Evolutionary conservation across 1,140 invertebrate genomes (phyloP).

Genomic region (Eumaeus atala): DNA sequence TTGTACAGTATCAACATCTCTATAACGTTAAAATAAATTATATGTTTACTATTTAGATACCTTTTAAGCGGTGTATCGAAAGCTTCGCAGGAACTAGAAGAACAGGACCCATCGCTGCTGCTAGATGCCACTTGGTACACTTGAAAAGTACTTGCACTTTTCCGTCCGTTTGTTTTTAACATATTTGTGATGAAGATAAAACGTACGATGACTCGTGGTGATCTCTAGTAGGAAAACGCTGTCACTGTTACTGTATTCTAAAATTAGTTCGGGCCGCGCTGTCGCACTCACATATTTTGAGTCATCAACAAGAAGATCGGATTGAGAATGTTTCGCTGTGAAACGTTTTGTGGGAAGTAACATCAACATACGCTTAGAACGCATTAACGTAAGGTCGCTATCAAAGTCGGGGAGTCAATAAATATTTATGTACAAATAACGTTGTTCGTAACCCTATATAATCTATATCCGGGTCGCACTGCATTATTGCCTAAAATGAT

Average conservation of each 20-base stretch:
- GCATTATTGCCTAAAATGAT: too few relatives aligned
- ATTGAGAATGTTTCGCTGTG: not conserved
- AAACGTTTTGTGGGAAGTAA: not conserved
- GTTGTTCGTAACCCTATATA: too few relatives aligned
- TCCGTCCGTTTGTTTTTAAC: conserved; percentile 33
- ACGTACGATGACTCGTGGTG: not conserved
- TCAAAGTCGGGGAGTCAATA: too few relatives aligned
- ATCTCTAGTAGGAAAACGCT: conserved; percentile 28
- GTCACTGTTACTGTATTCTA: conserved; percentile 51
- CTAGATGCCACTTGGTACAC: conserved; percentile 40
- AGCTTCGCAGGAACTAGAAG: conserved; percentile 40
- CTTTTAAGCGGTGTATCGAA: conserved; percentile 50
- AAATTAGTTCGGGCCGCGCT: conserved; percentile 35
- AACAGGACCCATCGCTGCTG: conserved; percentile 45
- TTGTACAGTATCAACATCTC: too few relatives aligned
- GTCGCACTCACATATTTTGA: conserved; percentile 29
- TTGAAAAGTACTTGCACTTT: conserved; percentile 50
- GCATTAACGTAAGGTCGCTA: too few relatives aligned
- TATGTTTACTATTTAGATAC: conserved; percentile 31
- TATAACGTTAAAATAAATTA: not conserved
- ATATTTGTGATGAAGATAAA: conserved; percentile 24
- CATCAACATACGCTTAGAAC: not conserved
- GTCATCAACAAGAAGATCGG: conserved; percentile 29
- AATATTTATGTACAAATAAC: too few relatives aligned
- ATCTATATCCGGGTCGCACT: too few relatives aligned